Evolutionary conservation across 2,888 invertebrate genomes (phyloP), one percentile per base, ranked within the genome.

Genomic region (Nomada ruficornis): DNA sequence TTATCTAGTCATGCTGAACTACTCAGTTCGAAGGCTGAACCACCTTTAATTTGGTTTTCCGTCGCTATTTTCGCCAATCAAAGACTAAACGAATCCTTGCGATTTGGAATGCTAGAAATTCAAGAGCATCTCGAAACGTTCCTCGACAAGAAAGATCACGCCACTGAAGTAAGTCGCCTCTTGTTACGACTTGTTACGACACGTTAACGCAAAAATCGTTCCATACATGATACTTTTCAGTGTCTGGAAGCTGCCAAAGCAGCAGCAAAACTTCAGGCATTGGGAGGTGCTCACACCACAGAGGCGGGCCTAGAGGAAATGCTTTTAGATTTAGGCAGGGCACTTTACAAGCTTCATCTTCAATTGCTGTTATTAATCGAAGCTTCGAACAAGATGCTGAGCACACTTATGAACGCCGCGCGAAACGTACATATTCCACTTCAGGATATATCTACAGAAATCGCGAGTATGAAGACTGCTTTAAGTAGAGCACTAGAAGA

Each of bases 101-200:
- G 98, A 69, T 98, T 97, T 93, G 97, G 97, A 85, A 96, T 98
- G 91, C 95, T 99, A 55, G 98, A 99, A 94, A 97, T 99, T 86
- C 98, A 98, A 90, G 99, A 99, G 91, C 99, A 99, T 94, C 95
- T 98, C 86, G 99, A 99, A 94, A 99, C 98, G 0, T 98, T 98
- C 93, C 96, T 98, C 88, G 98, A 99, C 93, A 96, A 98, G 80
- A 96, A 97, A 89, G 98, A 99, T 92, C 98, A 98, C 91, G 97
- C 98, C 0, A 94, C 96, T 0, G 97, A 97, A 96, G 97, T 97
- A 93, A 91, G 86, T 75, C 60, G 55, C 20, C 52, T 0, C 1
- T 73, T 57, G 11, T 23, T n/a, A 62, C 36, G 36, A 36, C 1
- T 73, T 57, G 11, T 23, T n/a, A 62, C 36, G 36, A 36, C 36